Conservation (phyloP, 2,888 invertebrate genomes). For the Stratiomys singularior region DNA sequence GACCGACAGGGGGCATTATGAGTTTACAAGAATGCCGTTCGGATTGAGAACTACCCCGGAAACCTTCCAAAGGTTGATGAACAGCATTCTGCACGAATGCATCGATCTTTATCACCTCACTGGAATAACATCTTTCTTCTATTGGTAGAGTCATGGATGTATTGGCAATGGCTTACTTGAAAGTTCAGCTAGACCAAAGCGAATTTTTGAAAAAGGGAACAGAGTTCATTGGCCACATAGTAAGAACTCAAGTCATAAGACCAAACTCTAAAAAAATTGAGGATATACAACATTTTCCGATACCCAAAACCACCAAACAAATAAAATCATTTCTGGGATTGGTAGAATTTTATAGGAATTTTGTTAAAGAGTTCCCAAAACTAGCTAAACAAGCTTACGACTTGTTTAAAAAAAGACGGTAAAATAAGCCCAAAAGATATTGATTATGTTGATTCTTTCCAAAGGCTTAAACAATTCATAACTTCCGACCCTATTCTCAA, state of each 20-base stretch:
- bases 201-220: background rate
- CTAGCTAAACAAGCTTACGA: background rate
- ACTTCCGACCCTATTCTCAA: no score
- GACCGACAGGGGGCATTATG: no score
- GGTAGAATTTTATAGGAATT: no score
- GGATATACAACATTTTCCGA: background rate
- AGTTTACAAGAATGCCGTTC: slow-evolving; percentile 12
- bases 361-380: background rate
- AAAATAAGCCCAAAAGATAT: background rate
- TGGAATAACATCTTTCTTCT: slow-evolving; percentile 1
- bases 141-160: background rate
- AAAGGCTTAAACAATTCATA: background rate
- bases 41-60: slow-evolving; percentile 53
- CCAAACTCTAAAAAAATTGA: background rate
- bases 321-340: no score
- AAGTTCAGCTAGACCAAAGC: slow-evolving; percentile 10
- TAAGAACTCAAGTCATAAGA: background rate
- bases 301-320: background rate
- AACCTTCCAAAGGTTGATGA: slow-evolving; percentile 52
- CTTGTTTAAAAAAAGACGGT: background rate
- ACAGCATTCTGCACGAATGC: slow-evolving; percentile 16
- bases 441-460: background rate
- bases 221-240: background rate
- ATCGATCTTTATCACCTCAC: background rate
- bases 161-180: background rate